Base-by-base conservation (phyloP, 2,797 vertebrate species). In the Anomalospiza imberbis region DNA sequence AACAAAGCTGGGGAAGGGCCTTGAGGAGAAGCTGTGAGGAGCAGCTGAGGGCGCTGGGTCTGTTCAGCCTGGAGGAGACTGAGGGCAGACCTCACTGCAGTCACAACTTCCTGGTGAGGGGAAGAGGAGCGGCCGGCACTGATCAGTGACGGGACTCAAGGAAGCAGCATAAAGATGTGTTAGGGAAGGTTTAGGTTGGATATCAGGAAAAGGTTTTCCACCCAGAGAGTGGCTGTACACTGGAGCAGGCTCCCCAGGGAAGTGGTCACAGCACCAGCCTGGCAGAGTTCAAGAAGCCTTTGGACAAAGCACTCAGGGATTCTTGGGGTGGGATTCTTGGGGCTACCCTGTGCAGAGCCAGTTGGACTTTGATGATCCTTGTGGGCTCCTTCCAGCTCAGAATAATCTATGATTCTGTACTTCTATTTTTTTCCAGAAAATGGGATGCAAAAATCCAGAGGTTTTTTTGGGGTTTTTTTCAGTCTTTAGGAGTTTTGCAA, bases 41-140 rank as follows among this genome's bases (percentile, higher is more conserved):
- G 36, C 2, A 2, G 19, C 71, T 62, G 71, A 63, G 32, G 19
- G 9, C 44, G 15, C 36, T 50, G 8, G 42, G 36, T 44, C 20
- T 70, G 42, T 12, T 50, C 36, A 55, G 7, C 19, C 48, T 62
- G 55, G 31, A 71, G 62, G 22, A 61, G 26, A 36, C 32, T 62
- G 66, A 71, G 58, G 18, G 6, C 3, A 63, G 10, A 65, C 2
- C 55, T 75, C 48, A 36, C 2, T 42, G 70, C 16, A 20, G 26
- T 14, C 26, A 47, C 62, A 50, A 0, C 22, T 55, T 50, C 55
- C 42, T 48, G 2, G 0, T 1, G 13, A 57, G 57, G 3, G 24
- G 44, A 70, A 32, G 44, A 2, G 11, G 22, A 68, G 42, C 0
- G 10, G 26, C 62, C 61, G 48, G 13, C 55, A 36, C 16, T 14